phyloP scores from a whole-genome alignment of 2,113 vertebrate species.

The Sclerurus mexicanus region DNA sequence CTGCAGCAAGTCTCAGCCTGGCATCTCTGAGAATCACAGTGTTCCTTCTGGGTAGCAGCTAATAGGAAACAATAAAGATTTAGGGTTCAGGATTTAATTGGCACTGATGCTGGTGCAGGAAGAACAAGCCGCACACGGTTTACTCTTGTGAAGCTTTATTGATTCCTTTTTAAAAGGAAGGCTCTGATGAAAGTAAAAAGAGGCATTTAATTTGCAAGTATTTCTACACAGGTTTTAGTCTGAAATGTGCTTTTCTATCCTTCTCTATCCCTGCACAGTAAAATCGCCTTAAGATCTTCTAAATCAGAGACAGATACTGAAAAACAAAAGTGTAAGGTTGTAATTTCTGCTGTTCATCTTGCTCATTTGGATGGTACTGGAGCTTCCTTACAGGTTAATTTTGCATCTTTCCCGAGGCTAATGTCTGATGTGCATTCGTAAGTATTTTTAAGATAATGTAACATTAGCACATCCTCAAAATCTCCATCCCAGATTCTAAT shows the following conservation, averaged over 20 bases:
- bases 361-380: background rate
- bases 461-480: background rate
- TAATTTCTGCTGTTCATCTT: background rate
- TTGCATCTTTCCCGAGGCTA: background rate
- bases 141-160: slow-evolving; percentile 52
- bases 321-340: background rate
- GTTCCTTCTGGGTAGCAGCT: slow-evolving; percentile 31
- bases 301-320: background rate
- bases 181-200: slow-evolving; percentile 42
- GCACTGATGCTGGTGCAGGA: slow-evolving; percentile 13
- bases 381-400: background rate
- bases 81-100: slow-evolving; percentile 51
- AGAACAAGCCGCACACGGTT: background rate
- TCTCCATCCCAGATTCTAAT: background rate
- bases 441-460: background rate
- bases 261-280: background rate
- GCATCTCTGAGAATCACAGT: slow-evolving; percentile 14
- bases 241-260: background rate
- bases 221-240: slow-evolving; percentile 44
- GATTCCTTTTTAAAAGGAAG: slow-evolving; percentile 34
- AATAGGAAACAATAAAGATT: slow-evolving; percentile 57
- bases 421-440: background rate
- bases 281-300: slow-evolving; percentile 11
- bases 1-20: slow-evolving; percentile 22
- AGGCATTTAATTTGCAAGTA: slow-evolving; percentile 47